These are phyloP conservation scores for Acrocephalus scirpaceus DNA, from an alignment of 2,797 vertebrate genomes.

Conservation along the genomic window DNA sequence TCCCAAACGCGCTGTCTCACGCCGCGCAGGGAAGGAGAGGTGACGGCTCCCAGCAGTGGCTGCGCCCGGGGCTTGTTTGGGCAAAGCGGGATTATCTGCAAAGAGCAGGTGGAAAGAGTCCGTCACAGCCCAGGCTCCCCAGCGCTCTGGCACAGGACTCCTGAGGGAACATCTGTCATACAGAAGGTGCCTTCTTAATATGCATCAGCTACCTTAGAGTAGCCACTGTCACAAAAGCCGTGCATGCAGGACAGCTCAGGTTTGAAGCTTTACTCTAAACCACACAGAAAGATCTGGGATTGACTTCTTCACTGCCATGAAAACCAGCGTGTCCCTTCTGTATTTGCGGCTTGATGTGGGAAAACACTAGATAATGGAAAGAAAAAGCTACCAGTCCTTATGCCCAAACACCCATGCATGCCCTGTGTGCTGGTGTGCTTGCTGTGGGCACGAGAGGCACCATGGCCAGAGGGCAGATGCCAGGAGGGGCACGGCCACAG, in stretches of 20 bases:
- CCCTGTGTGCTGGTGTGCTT: fast-evolving
- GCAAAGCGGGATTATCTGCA: background rate
- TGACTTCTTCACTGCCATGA: background rate
- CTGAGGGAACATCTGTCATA: background rate
- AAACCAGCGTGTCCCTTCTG: background rate
- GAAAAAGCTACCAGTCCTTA: fast-evolving
- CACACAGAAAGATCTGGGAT: too few relatives aligned
- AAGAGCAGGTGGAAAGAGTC: background rate
- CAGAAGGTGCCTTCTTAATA: background rate
- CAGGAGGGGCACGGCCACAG: fast-evolving
- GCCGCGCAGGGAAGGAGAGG: background rate
- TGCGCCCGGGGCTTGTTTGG: background rate
- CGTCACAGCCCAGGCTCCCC: fast-evolving
- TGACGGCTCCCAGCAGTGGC: background rate
- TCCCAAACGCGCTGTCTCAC: fast-evolving
- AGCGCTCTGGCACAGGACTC: background rate
- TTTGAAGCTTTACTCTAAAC: background rate
- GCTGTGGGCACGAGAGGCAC: fast-evolving
- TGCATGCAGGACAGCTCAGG: fast-evolving
- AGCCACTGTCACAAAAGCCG: background rate
- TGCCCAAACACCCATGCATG: fast-evolving
- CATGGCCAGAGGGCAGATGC: background rate
- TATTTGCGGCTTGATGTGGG: background rate
- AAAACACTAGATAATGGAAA: background rate
- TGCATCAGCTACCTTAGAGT: fast-evolving